Evolutionary conservation across 1,140 invertebrate species (phyloP).

Genomic region (Zaprionus tsacasi): DNA sequence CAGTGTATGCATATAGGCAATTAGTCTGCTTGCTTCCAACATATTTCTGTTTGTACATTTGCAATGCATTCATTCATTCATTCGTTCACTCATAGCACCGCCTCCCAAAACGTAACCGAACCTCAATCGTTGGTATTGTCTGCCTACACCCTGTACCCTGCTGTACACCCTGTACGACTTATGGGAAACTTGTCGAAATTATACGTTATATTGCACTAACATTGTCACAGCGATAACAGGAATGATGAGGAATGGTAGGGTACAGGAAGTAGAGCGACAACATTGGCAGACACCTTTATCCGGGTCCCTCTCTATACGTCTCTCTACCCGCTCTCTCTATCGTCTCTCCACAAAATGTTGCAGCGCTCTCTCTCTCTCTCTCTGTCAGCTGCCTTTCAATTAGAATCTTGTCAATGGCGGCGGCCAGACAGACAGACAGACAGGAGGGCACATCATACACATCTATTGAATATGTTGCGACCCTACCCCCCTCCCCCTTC

Average conservation of each 20-base stretch:
- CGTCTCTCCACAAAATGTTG: conserved; percentile 51
- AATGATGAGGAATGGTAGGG: too few relatives aligned
- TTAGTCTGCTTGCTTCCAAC: not conserved
- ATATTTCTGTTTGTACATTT: conserved; percentile 2
- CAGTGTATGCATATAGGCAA: conserved; percentile 13
- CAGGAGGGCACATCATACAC: conserved; percentile 28
- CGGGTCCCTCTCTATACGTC: too few relatives aligned
- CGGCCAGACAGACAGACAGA: not conserved
- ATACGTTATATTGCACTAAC: conserved; percentile 51
- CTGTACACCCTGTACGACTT: not conserved
- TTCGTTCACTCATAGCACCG: too few relatives aligned
- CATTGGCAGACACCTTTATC: conserved; percentile 36
- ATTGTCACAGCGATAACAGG: conserved; percentile 30
- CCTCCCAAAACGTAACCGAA: not conserved
- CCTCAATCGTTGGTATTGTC: not conserved
- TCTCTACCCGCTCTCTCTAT: too few relatives aligned
- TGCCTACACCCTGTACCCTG: not conserved
- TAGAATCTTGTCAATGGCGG: conserved; percentile 48
- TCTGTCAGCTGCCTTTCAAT: conserved; percentile 46
- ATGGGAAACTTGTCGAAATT: conserved; percentile 41
- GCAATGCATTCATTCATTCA: too few relatives aligned
- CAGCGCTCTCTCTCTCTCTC: too few relatives aligned
- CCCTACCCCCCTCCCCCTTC: not conserved
- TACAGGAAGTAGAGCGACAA: not conserved
- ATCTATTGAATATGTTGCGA: conserved; percentile 43